These are phyloP conservation scores for Pseudobourletiella spinata DNA, from an alignment of 1,140 invertebrate species.

Conservation along the genomic window DNA sequence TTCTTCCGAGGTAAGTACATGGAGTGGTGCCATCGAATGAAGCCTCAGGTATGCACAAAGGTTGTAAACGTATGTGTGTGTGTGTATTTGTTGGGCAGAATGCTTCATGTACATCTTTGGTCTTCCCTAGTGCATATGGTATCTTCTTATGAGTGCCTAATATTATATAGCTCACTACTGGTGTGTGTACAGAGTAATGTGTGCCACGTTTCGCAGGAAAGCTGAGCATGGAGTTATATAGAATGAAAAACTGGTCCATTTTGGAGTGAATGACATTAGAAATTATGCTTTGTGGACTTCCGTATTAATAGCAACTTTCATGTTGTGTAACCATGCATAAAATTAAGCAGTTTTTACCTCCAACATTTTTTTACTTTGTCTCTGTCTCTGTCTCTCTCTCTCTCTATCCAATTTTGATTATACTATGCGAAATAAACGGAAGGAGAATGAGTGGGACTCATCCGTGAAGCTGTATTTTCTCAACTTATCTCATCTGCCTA, in stretches of 20 bases:
- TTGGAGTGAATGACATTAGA: conserved; percentile 35
- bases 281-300: conserved; percentile 35
- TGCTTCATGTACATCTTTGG: no score
- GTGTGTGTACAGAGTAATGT: no score
- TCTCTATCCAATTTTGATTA: conserved; percentile 13
- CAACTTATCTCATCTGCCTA: conserved; percentile 7
- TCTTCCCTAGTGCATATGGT: no score
- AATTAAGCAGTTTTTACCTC: conserved; percentile 35
- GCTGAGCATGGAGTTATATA: no score
- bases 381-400: conserved; percentile 7
- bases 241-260: conserved; percentile 33
- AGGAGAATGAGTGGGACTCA: conserved; percentile 18
- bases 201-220: no score
- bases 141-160: no score
- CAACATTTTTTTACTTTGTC: conserved; percentile 19
- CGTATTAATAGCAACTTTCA: conserved; percentile 34
- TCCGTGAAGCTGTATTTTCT: conserved; percentile 24
- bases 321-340: conserved; percentile 36
- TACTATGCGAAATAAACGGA: conserved; percentile 22
- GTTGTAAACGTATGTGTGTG: no score
- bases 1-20: no score
- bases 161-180: no score
- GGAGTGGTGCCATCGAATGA: no score
- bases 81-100: no score
- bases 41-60: no score